These are phyloP conservation scores for Onthophagus sagittarius DNA, from an alignment of 2,888 invertebrate genomes.

Conservation along the genomic window DNA sequence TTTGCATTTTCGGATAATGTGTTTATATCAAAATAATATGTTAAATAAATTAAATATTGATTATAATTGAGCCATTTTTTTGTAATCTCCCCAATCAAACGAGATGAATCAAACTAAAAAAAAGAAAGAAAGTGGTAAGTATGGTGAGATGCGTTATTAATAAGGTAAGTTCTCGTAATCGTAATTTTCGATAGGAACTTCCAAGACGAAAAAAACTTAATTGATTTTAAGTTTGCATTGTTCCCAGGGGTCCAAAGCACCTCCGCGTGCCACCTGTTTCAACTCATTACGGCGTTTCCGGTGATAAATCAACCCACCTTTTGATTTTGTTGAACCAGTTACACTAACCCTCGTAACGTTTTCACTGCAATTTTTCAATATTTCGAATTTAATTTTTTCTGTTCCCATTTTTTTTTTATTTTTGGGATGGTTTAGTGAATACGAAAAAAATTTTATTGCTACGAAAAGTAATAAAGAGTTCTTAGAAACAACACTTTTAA, in stretches of 20 bases:
- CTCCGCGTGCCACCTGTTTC: conserved; percentile 45
- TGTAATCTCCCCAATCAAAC: neutral
- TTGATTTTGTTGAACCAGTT: conserved; percentile 16
- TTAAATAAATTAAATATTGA: neutral
- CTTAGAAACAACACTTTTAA: neutral
- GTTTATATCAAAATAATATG: neutral
- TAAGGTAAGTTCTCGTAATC: neutral
- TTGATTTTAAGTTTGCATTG: conserved; percentile 19
- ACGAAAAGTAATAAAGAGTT: neutral
- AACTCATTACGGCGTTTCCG: conserved; percentile 46
- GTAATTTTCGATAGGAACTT: neutral
- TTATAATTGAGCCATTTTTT: neutral
- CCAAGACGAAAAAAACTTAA: conserved; percentile 13
- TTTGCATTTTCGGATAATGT: neutral
- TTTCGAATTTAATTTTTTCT: neutral
- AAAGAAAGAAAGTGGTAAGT: too few relatives aligned
- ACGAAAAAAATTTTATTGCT: neutral
- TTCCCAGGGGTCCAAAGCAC: conserved; percentile 18
- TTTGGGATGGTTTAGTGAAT: too few relatives aligned
- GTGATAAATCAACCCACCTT: conserved; percentile 42
- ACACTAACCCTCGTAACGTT: conserved; percentile 10
- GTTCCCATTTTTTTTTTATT: too few relatives aligned
- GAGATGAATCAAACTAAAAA: neutral
- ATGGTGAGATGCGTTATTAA: neutral
- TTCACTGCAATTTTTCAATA: neutral